Percentiles rank a stretch among this genome's conserved stretches.
Conservation (phyloP, 2,113 vertebrate species). For the Cheirogaleus medius region DNA sequence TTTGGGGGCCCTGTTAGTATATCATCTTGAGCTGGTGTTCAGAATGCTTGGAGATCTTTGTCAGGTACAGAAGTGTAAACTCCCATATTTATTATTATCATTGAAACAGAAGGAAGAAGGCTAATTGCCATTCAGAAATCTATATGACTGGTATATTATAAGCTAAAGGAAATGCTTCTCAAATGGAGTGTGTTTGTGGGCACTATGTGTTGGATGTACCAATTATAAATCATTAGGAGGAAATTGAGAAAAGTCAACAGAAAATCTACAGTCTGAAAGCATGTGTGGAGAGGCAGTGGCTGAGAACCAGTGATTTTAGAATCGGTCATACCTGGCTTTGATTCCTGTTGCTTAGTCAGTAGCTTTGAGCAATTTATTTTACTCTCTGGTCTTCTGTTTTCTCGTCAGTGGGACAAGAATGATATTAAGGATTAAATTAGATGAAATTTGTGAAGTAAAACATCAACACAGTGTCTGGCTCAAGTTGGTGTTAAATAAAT, state of each 20-base stretch:
- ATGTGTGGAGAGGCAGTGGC: background rate
- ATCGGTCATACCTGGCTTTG: background rate
- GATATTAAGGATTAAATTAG: background rate
- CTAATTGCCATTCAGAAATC: background rate
- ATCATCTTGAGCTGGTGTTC: background rate
- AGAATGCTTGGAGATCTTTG: background rate
- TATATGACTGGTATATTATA: background rate
- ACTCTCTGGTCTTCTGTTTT: background rate
- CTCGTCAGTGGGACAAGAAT: background rate
- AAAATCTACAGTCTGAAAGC: background rate
- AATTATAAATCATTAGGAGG: background rate
- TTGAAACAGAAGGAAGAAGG: background rate
- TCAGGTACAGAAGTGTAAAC: background rate
- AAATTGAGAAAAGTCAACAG: background rate
- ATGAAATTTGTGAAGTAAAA: background rate
- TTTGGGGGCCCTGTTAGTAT: background rate
- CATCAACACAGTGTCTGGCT: background rate
- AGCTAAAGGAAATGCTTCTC: background rate
- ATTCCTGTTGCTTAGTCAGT: background rate
- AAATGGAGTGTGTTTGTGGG: background rate
- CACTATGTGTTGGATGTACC: background rate
- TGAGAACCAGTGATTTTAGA: background rate
- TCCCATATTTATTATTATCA: background rate
- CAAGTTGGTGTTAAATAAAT: background rate
- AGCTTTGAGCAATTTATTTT: background rate